A percentile compares a stretch with the other conserved stretches of the same genome.
Evolutionary conservation across 1,140 invertebrate species (phyloP).

Genomic region (Drosophila kohkoa): DNA sequence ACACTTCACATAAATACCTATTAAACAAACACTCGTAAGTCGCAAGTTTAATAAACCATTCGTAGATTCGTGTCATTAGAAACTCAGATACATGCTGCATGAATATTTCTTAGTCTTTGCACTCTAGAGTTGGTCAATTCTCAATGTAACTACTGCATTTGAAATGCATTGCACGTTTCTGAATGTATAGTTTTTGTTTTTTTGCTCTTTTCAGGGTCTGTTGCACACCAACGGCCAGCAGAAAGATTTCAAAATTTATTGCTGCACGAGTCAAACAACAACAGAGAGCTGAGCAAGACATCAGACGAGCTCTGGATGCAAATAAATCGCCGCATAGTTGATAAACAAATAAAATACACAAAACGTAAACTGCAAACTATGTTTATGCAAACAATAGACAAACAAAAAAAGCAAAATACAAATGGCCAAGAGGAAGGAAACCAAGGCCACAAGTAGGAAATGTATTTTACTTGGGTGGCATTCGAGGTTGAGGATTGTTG

Average conservation of each 20-base stretch:
- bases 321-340: conserved; percentile 31
- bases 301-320: conserved; percentile 16
- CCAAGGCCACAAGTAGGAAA: conserved; percentile 70
- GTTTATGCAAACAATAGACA: conserved; percentile 61
- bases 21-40: not conserved
- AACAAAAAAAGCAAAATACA: not conserved
- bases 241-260: conserved; percentile 45
- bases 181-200: conserved; percentile 30
- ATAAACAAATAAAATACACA: conserved; percentile 29
- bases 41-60: not conserved
- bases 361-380: conserved; percentile 56
- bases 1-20: not conserved
- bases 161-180: conserved; percentile 43
- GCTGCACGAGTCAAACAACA: conserved; percentile 32
- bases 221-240: conserved; percentile 31
- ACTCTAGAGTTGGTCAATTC: conserved; percentile 10
- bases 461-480: conserved; percentile 58
- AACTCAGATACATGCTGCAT: not conserved
- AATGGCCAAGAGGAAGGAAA: conserved; percentile 38
- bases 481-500: conserved; percentile 15
- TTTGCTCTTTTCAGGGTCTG: conserved; percentile 25
- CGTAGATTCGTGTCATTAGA: not conserved
- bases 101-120: not conserved
- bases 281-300: conserved; percentile 33
- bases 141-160: conserved; percentile 22